Evolutionary conservation across 1,140 invertebrate genomes (phyloP).

Genomic region (Cephus cinctus): DNA sequence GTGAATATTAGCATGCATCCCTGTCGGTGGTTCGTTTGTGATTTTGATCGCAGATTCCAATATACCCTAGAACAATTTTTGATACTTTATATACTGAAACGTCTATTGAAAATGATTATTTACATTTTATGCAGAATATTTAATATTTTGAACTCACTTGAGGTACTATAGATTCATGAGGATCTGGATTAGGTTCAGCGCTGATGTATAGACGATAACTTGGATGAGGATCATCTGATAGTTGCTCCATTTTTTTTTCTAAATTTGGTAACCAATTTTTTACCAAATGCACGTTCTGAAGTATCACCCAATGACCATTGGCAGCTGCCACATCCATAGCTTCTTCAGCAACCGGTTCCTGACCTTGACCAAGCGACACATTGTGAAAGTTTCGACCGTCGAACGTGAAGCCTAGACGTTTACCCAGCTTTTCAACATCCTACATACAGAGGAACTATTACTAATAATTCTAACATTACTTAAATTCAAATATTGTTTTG

Average conservation of each 20-base stretch:
- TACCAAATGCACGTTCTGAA: slow-evolving; percentile 90
- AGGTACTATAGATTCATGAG: slow-evolving; percentile 68
- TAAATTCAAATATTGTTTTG: neutral
- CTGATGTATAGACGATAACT: slow-evolving; percentile 66
- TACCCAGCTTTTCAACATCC: slow-evolving; percentile 80
- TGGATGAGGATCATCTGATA: slow-evolving; percentile 65
- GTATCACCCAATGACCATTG: slow-evolving; percentile 90
- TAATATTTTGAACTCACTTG: slow-evolving; percentile 45
- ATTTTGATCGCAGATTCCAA: slow-evolving; percentile 94
- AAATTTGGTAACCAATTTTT: slow-evolving; percentile 83
- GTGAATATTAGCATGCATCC: slow-evolving; percentile 91
- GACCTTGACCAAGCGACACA: slow-evolving; percentile 92
- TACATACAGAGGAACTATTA: slow-evolving; percentile 22
- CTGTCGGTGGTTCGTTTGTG: slow-evolving; percentile 93
- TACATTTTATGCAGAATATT: neutral
- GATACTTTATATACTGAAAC: slow-evolving; percentile 8
- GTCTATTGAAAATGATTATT: slow-evolving; percentile 5
- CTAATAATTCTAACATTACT: slow-evolving; percentile 8
- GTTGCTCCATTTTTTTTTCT: slow-evolving; percentile 89
- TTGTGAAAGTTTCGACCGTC: slow-evolving; percentile 88
- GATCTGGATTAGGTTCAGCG: slow-evolving; percentile 65
- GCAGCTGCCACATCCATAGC: slow-evolving; percentile 76
- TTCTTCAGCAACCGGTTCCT: slow-evolving; percentile 87
- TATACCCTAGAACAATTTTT: slow-evolving; percentile 72
- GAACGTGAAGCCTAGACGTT: slow-evolving; percentile 76